Percentiles rank a stretch among this genome's conserved stretches.
Conservation (phyloP, 37 sponge, comb jelly and placozoan genomes). For the Eunapius fragilis region DNA sequence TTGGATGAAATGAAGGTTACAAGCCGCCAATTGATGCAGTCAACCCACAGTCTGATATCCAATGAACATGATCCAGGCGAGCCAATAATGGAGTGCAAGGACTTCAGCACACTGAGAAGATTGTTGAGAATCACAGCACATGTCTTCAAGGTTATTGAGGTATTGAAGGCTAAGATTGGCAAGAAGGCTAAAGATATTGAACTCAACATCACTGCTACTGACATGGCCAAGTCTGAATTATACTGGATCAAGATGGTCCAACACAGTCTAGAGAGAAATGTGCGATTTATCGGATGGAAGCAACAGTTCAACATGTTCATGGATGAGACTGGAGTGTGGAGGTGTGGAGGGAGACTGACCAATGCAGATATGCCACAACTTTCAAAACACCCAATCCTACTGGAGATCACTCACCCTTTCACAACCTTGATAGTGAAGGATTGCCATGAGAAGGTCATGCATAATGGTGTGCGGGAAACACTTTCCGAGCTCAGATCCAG, state of each 20-base stretch:
- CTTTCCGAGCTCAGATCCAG: constrained; percentile 16
- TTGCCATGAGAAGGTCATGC: background rate
- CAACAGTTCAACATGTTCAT: constrained; percentile 19
- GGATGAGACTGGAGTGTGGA: constrained; percentile 14
- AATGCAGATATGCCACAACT: constrained; percentile 29
- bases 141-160: constrained; percentile 19
- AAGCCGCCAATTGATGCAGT: background rate
- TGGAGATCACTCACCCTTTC: background rate
- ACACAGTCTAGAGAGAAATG: background rate
- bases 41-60: background rate
- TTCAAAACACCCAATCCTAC: constrained; percentile 32
- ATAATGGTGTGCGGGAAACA: constrained; percentile 1
- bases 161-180: background rate
- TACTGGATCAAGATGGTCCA: constrained; percentile 28
- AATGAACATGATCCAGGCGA: background rate
- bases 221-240: constrained; percentile 1
- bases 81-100: constrained; percentile 10
- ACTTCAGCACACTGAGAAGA: constrained; percentile 7
- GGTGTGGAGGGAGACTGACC: constrained; percentile 46
- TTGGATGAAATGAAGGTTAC: constrained; percentile 5
- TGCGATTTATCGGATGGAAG: background rate
- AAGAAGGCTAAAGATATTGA: background rate
- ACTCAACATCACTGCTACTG: background rate
- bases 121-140: constrained; percentile 27
- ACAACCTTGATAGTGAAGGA: background rate